Evolutionary conservation across 2,888 invertebrate genomes (phyloP).

Genomic region (Chrysolina haemoptera): DNA sequence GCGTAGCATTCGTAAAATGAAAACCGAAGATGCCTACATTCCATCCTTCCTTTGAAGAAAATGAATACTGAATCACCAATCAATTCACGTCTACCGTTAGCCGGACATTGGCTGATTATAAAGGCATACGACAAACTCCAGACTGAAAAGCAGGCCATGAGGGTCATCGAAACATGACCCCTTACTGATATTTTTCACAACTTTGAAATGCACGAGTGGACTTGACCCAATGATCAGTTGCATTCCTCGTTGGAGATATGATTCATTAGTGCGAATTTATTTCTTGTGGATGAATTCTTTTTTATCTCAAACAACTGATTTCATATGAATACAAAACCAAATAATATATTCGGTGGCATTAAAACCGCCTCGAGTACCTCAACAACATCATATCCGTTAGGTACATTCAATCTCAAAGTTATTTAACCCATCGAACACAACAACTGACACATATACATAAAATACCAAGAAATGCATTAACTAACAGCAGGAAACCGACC

Average conservation of each 20-base stretch:
- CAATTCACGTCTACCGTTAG: constrained; percentile 32
- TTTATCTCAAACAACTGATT: too few species aligned
- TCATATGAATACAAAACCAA: too few species aligned
- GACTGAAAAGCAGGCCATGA: constrained; percentile 24
- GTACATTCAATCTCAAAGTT: too few species aligned
- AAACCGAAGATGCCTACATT: constrained; percentile 26
- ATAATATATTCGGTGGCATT: too few species aligned
- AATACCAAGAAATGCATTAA: constrained; percentile 9
- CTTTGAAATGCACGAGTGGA: constrained; percentile 26
- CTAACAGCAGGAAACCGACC: constrained; percentile 7
- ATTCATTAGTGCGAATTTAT: background rate
- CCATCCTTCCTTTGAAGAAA: constrained; percentile 32
- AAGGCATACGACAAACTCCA: constrained; percentile 25
- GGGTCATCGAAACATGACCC: constrained; percentile 28
- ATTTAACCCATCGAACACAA: constrained; percentile 2
- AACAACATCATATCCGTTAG: too few species aligned
- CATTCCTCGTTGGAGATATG: background rate
- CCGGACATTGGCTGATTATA: constrained; percentile 19
- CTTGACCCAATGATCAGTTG: constrained; percentile 9
- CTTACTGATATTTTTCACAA: constrained; percentile 26
- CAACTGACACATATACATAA: constrained; percentile 16
- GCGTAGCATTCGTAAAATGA: constrained; percentile 18
- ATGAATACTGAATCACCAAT: constrained; percentile 32
- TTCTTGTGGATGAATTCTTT: too few species aligned
- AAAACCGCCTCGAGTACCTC: too few species aligned